Evolutionary conservation across 2,797 vertebrate species (phyloP).

Genomic region (Coluber constrictor): DNA sequence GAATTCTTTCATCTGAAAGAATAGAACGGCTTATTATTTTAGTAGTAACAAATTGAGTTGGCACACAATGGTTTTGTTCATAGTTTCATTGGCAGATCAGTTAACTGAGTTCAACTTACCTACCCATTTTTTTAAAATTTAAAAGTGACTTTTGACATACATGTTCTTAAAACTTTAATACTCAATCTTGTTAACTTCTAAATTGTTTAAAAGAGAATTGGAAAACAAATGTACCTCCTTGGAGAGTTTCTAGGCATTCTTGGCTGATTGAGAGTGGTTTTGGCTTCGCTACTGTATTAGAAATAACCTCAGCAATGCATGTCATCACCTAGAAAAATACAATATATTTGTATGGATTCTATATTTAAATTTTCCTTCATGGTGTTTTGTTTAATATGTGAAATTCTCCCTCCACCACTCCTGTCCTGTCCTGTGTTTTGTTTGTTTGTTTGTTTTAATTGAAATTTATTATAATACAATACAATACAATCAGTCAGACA

Average conservation of each 20-base stretch:
- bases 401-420: not conserved
- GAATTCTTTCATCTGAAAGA: conserved; percentile 86
- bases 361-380: not conserved
- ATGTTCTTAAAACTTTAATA: not conserved
- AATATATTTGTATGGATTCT: not conserved
- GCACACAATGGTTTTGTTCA: not conserved
- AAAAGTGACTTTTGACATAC: not conserved
- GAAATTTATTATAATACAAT: too few relatives aligned
- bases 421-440: too few relatives aligned
- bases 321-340: conserved; percentile 85
- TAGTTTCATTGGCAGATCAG: not conserved
- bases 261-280: conserved; percentile 80
- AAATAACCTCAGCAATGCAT: conserved; percentile 90
- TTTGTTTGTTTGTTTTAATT: too few relatives aligned
- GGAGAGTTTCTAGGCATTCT: conserved; percentile 84
- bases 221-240: conserved; percentile 76
- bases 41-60: not conserved
- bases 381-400: not conserved
- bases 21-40: conserved; percentile 17
- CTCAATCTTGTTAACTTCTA: not conserved
- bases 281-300: conserved; percentile 86
- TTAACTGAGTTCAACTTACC: not conserved
- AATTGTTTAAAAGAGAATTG: not conserved
- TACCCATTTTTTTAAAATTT: not conserved
- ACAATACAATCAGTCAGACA: too few relatives aligned